Evolutionary conservation across 2,797 vertebrate species (phyloP).

Genomic region (Gallinago stenura): DNA sequence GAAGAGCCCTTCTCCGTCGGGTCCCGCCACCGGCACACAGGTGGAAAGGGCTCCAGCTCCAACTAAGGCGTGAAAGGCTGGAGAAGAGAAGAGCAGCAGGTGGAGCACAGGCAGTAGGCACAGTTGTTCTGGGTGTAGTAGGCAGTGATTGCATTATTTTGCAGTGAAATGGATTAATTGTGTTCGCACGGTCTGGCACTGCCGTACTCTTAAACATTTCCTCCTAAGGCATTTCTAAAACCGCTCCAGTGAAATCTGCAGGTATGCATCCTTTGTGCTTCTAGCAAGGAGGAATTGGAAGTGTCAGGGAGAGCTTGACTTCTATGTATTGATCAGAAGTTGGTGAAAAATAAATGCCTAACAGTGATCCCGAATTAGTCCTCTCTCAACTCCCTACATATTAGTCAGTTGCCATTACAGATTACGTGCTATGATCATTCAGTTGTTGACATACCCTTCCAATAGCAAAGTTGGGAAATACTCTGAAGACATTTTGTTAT

Average conservation of each 20-base stretch:
- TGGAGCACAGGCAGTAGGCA: background rate
- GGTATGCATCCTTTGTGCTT: background rate
- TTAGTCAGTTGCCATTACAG: background rate
- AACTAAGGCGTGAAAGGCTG: accelerated
- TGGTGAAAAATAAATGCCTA: background rate
- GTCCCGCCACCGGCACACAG: background rate
- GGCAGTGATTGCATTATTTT: accelerated
- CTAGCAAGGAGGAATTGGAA: background rate
- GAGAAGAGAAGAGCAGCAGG: background rate
- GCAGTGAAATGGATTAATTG: background rate
- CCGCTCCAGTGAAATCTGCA: background rate
- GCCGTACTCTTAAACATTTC: accelerated
- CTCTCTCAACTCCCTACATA: background rate
- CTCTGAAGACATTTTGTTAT: background rate
- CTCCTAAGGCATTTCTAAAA: background rate
- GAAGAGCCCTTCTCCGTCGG: background rate
- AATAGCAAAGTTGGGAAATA: background rate
- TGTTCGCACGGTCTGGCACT: accelerated
- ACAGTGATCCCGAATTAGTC: background rate
- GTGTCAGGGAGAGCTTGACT: background rate
- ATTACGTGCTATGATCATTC: background rate
- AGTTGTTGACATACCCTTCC: background rate
- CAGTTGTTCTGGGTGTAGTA: accelerated
- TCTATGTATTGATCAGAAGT: accelerated
- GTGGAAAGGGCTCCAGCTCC: background rate